These are phyloP conservation scores for Phenacoccus solenopsis DNA, from an alignment of 1,140 invertebrate species.

Conservation along the genomic window DNA sequence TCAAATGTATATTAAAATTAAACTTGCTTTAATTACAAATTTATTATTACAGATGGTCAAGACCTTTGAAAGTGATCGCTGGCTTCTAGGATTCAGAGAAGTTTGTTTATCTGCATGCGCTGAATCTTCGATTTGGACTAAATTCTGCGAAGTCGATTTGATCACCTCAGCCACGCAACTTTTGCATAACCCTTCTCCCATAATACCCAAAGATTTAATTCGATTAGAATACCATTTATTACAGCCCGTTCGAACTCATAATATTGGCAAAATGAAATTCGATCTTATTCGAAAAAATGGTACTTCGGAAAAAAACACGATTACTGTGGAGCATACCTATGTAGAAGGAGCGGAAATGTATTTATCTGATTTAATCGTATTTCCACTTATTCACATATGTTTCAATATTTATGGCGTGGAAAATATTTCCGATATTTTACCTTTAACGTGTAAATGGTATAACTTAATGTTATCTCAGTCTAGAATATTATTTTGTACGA, in stretches of 20 bases:
- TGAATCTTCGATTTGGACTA: slow-evolving; percentile 79
- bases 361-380: slow-evolving; percentile 69
- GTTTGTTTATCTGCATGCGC: slow-evolving; percentile 66
- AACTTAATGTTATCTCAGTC: slow-evolving; percentile 30
- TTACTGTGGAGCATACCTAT: slow-evolving; percentile 49
- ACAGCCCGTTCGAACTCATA: slow-evolving; percentile 74
- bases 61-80: slow-evolving; percentile 19
- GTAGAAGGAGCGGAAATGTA: slow-evolving; percentile 73
- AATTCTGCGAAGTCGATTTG: slow-evolving; percentile 62
- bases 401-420: slow-evolving; percentile 38
- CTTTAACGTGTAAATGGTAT: slow-evolving; percentile 55
- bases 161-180: slow-evolving; percentile 22
- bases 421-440: slow-evolving; percentile 41
- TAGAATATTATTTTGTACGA: slow-evolving; percentile 31
- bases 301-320: slow-evolving; percentile 9
- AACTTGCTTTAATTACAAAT: slow-evolving; percentile 23
- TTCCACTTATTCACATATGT: slow-evolving; percentile 54
- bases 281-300: neutral
- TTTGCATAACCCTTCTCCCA: neutral
- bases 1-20: neutral
- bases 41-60: slow-evolving; percentile 25
- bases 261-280: slow-evolving; percentile 54
- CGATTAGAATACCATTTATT: slow-evolving; percentile 74
- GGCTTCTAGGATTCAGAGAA: slow-evolving; percentile 54
- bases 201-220: slow-evolving; percentile 47